phyloP scores from a whole-genome alignment of 2,113 vertebrate genomes.

The Delphinus delphis region DNA sequence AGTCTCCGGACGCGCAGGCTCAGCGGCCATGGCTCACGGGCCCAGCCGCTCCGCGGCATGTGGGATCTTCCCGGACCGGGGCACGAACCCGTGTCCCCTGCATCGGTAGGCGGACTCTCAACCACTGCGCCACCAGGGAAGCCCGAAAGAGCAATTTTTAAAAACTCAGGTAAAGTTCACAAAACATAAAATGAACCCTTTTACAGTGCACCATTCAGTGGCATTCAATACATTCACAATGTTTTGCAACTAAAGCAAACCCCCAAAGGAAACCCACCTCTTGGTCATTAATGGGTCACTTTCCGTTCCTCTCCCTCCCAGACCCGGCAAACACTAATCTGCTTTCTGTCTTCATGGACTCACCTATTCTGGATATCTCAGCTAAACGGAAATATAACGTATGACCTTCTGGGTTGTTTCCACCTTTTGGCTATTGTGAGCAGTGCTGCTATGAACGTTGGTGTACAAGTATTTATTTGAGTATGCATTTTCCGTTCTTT shows the following conservation, averaged over 20 bases:
- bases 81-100: fast-evolving
- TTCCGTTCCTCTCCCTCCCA: not conserved
- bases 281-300: not conserved
- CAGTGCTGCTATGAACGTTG: not conserved
- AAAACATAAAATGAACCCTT: not conserved
- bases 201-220: not conserved
- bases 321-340: not conserved
- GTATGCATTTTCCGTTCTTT: not conserved
- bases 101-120: too few relatives aligned
- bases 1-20: too few relatives aligned
- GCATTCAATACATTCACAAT: not conserved
- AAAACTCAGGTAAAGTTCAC: not conserved
- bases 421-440: not conserved
- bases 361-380: too few relatives aligned
- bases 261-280: not conserved
- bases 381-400: not conserved
- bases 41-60: too few relatives aligned
- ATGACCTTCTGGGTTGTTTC: not conserved
- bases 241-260: not conserved
- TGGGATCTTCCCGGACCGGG: too few relatives aligned
- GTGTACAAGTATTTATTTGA: not conserved
- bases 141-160: not conserved
- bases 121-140: too few relatives aligned
- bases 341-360: not conserved
- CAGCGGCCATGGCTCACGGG: too few relatives aligned